phyloP scores from a whole-genome alignment of 2,797 vertebrate genomes.

The Pygocentrus nattereri region DNA sequence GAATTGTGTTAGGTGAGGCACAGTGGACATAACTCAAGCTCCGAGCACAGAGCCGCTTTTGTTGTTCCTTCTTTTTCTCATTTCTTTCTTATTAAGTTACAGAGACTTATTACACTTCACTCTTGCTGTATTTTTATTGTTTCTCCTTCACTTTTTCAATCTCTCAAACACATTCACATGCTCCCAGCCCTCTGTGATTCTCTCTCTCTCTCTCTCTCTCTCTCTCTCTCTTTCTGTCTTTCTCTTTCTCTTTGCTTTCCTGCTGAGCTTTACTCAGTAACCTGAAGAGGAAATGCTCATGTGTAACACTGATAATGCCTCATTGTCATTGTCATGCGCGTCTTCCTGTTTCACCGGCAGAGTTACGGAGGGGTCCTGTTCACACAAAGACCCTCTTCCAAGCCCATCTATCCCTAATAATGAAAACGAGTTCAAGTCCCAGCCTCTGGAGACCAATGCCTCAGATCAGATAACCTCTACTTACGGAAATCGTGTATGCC shows the following conservation, averaged over 20 bases:
- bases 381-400: conserved; percentile 59
- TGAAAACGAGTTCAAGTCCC: conserved; percentile 62
- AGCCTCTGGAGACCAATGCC: conserved; percentile 58
- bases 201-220: not conserved
- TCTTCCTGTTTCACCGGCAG: conserved; percentile 36
- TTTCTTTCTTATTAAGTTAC: conserved; percentile 6
- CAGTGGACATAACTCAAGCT: conserved; percentile 13
- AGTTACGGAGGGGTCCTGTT: conserved; percentile 57
- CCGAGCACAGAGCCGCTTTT: conserved; percentile 15
- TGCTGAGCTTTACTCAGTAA: conserved; percentile 6
- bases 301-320: not conserved
- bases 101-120: conserved; percentile 2
- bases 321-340: not conserved
- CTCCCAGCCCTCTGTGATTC: not conserved
- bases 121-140: not conserved
- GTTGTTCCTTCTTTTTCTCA: not conserved
- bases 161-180: not conserved
- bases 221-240: not conserved
- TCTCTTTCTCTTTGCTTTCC: conserved; percentile 2
- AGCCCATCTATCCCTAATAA: conserved; percentile 41
- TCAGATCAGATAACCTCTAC: conserved; percentile 67
- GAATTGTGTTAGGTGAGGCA: not conserved
- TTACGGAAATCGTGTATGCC: conserved; percentile 42
- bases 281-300: conserved; percentile 16
- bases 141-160: conserved; percentile 30